Conservation (phyloP, 2,888 invertebrate genomes). For the Sialis fuliginosa region DNA sequence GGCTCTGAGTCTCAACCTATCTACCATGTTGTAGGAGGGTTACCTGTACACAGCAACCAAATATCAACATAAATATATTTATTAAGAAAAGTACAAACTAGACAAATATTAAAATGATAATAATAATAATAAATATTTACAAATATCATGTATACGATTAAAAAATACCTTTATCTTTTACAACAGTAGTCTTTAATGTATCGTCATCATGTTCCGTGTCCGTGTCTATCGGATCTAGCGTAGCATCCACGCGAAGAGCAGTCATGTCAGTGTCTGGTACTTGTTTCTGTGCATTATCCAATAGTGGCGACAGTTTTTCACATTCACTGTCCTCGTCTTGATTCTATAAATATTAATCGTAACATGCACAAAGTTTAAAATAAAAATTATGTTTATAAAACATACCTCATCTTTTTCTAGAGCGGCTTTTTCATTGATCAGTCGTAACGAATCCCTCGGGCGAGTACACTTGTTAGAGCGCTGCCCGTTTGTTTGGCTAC, state of each 20-base stretch:
- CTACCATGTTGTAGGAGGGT: too few species aligned
- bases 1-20: too few species aligned
- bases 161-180: not conserved
- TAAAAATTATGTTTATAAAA: not conserved
- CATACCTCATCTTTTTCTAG: constrained; percentile 23
- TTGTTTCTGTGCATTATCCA: constrained; percentile 22
- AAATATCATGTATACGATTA: too few species aligned
- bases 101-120: too few species aligned
- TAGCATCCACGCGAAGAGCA: constrained; percentile 28
- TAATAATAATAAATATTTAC: too few species aligned
- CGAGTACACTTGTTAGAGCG: constrained; percentile 18
- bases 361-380: constrained; percentile 1
- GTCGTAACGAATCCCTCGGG: constrained; percentile 26
- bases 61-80: too few species aligned
- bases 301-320: constrained; percentile 62
- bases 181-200: not conserved
- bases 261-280: constrained; percentile 13
- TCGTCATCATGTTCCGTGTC: constrained; percentile 34
- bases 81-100: too few species aligned
- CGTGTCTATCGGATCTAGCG: constrained; percentile 40
- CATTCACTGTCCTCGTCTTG: constrained; percentile 67
- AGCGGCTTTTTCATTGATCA: constrained; percentile 6
- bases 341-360: constrained; percentile 19
- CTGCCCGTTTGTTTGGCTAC: constrained; percentile 12
- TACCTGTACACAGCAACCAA: constrained; percentile 7